Base-by-base conservation (phyloP, 2,888 invertebrate genomes). In the Xestia ashworthii region DNA sequence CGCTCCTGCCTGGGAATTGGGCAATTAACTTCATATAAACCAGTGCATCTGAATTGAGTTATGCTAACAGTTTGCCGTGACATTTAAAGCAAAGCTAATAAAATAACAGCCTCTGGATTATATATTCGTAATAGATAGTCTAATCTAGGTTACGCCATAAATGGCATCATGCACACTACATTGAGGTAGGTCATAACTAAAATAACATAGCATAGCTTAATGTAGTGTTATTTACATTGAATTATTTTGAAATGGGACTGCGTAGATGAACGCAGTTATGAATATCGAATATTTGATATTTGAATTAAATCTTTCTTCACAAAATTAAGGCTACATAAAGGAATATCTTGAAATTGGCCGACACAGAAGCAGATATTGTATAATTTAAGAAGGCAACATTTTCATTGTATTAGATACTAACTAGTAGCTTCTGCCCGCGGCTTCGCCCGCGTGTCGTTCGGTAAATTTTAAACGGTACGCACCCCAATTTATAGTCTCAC, bases 1-100 rank as follows among this genome's bases (percentile, higher is more conserved):
- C 70, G 55, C 46, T 75, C 81, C 70, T 60, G 48, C 5, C 55
- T 74, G 11, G 9, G 50, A 48, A 65, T 84, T 82, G 65, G 19
- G 74, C 32, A 84, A 84, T 62, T 62, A 5, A 38, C 78, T 44
- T 48, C 25, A 60, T 41, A 53, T 44, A 80, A 79, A 80, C 53
- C 25, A 16, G 48, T 74, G 70, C 81, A 70, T 84, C 46, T n/a
- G 14, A 67, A 62, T 64, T 50, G 16, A 74, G n/a, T 58, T 79
- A 60, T 58, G 71, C 12, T 71, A 58, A 44, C 58, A 3, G 80
- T 38, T 84, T 62, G 55, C 73, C 72, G 41, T 83, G 60, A 80
- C 69, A 79, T 80, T 73, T 79, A n/a, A 38, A 19, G n/a, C 3
- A 66, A n/a, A 48, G 19, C 32, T 44, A 66, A 50, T 62, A 50